These are phyloP conservation scores for Arremon aurantiirostris DNA, from an alignment of 2,797 vertebrate genomes.

Conservation along the genomic window DNA sequence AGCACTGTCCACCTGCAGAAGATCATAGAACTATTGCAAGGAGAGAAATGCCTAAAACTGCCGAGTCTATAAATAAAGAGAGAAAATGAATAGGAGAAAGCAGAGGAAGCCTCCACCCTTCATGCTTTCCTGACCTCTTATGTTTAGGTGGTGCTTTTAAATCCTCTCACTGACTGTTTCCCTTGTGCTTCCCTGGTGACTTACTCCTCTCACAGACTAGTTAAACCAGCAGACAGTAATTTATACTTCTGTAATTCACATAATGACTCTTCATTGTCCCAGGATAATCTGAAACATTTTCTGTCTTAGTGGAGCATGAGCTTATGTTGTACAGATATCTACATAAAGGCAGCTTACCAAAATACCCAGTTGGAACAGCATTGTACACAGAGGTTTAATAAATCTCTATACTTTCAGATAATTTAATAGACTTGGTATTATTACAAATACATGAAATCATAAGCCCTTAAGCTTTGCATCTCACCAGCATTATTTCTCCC, in stretches of 20 bases:
- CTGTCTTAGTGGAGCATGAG: not conserved
- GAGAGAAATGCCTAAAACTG: not conserved
- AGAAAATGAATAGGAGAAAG: not conserved
- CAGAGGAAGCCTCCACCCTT: not conserved
- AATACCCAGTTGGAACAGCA: not conserved
- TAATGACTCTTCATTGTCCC: not conserved
- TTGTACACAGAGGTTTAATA: not conserved
- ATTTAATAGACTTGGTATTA: not conserved
- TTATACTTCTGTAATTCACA: not conserved
- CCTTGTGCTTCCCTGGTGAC: not conserved
- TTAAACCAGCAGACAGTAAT: not conserved
- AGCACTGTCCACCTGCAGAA: not conserved
- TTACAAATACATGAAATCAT: not conserved
- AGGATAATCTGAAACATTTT: not conserved
- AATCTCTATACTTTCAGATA: not conserved
- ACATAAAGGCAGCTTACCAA: not conserved
- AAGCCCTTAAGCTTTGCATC: conserved; percentile 5
- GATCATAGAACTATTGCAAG: not conserved
- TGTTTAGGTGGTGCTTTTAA: not conserved
- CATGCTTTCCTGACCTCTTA: not conserved
- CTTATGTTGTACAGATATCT: not conserved
- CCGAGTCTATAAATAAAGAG: not conserved
- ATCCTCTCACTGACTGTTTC: not conserved
- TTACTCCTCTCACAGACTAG: not conserved
- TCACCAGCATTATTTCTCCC: not conserved